These are phyloP conservation scores for Amphilophus citrinellus DNA, from an alignment of 2,113 vertebrate species.

Conservation along the genomic window DNA sequence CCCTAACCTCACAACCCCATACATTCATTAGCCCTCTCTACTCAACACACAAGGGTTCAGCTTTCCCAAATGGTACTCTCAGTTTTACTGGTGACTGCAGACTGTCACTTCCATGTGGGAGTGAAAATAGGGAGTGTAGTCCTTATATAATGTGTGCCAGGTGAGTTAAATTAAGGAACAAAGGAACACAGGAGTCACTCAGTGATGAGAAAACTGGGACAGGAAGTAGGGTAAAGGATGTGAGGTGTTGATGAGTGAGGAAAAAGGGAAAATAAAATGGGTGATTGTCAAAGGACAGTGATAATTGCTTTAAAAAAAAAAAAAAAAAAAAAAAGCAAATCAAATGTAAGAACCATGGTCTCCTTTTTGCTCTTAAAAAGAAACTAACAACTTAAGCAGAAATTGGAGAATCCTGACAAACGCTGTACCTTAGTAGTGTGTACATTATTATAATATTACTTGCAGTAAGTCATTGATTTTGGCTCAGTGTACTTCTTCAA, in stretches of 20 bases:
- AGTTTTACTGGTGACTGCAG: conserved; percentile 46
- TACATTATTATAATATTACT: conserved; percentile 1
- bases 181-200: not conserved
- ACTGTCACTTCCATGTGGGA: not conserved
- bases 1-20: not conserved
- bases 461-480: conserved; percentile 2
- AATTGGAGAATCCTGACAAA: not conserved
- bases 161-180: not conserved
- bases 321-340: not conserved
- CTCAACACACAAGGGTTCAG: conserved; percentile 24
- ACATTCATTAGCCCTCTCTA: not conserved
- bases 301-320: accelerated
- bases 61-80: conserved; percentile 49
- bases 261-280: not conserved
- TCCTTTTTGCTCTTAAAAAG: not conserved
- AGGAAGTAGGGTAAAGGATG: not conserved
- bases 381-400: not conserved
- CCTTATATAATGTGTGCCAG: accelerated
- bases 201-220: not conserved
- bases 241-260: not conserved
- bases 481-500: not conserved
- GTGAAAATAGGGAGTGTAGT: not conserved
- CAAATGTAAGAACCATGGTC: not conserved
- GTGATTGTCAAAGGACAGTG: not conserved
- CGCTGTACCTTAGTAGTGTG: not conserved